These are phyloP conservation scores for Coecobrya sp. DNA, from an alignment of 2,888 invertebrate species.

Conservation along the genomic window DNA sequence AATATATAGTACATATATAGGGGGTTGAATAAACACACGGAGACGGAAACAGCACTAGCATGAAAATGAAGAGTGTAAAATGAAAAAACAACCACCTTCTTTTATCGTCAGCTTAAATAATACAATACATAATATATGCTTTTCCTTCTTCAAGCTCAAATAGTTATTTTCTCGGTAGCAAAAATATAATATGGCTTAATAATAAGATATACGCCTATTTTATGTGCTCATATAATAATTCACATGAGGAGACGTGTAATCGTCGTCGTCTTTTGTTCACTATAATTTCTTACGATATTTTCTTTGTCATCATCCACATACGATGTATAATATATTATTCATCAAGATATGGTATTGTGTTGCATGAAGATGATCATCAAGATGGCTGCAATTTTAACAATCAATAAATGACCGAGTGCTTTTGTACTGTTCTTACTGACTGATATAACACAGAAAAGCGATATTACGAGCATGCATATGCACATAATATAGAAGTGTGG, in stretches of 20 bases:
- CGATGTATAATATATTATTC: constrained; percentile 1
- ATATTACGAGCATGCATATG: background rate
- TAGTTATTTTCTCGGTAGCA: constrained; percentile 65
- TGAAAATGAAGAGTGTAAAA: constrained; percentile 55
- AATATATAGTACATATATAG: background rate
- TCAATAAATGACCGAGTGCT: constrained; percentile 41
- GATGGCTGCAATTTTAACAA: constrained; percentile 35
- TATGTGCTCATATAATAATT: constrained; percentile 38
- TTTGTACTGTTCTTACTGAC: constrained; percentile 53
- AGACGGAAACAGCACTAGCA: constrained; percentile 59
- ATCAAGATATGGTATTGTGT: background rate
- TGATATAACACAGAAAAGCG: constrained; percentile 27
- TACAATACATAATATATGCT: too few relatives aligned
- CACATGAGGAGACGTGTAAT: constrained; percentile 12
- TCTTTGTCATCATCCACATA: constrained; percentile 7
- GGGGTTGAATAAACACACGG: constrained; percentile 55
- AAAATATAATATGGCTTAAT: constrained; percentile 48
- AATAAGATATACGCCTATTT: constrained; percentile 66
- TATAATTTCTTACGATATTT: constrained; percentile 38
- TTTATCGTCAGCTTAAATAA: constrained; percentile 10
- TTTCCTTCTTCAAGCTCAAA: constrained; percentile 1
- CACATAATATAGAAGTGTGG: background rate
- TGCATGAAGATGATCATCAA: constrained; percentile 41
- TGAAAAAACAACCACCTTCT: constrained; percentile 68
- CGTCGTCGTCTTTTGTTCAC: constrained; percentile 50